A percentile compares a stretch with the other conserved stretches of the same genome.
Conservation (phyloP, 2,113 vertebrate genomes). For the Poicephalus gulielmi region DNA sequence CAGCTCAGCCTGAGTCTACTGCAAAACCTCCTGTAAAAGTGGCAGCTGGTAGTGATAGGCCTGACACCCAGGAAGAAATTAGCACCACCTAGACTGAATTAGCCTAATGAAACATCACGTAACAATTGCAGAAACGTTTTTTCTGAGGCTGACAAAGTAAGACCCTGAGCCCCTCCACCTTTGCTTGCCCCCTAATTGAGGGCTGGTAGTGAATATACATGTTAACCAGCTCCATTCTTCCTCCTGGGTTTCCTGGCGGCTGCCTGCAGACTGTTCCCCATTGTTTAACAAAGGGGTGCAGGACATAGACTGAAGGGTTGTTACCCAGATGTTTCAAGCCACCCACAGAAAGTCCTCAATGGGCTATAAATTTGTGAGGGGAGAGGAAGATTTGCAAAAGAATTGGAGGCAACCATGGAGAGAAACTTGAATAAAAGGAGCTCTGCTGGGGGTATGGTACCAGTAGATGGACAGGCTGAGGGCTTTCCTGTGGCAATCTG, state of each 20-base stretch:
- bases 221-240: slow-evolving; percentile 34
- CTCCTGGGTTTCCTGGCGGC: neutral
- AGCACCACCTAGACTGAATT: neutral
- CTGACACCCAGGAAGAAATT: neutral
- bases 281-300: neutral
- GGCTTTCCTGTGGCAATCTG: slow-evolving; percentile 44
- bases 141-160: neutral
- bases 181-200: neutral
- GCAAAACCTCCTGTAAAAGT: neutral
- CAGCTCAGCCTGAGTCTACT: neutral
- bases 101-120: slow-evolving; percentile 3
- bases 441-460: slow-evolving; percentile 55
- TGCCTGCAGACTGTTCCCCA: neutral
- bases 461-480: neutral
- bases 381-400: slow-evolving; percentile 69
- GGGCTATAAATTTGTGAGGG: slow-evolving; percentile 65
- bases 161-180: neutral
- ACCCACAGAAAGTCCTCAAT: slow-evolving; percentile 64
- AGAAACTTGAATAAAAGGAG: slow-evolving; percentile 49
- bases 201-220: neutral
- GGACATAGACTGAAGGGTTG: slow-evolving; percentile 31
- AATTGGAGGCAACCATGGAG: slow-evolving; percentile 38
- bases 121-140: neutral
- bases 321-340: slow-evolving; percentile 65
- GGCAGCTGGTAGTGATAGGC: neutral